Evolutionary conservation across 2,797 vertebrate species (phyloP).

Genomic region (Melanotaenia maccullochi): DNA sequence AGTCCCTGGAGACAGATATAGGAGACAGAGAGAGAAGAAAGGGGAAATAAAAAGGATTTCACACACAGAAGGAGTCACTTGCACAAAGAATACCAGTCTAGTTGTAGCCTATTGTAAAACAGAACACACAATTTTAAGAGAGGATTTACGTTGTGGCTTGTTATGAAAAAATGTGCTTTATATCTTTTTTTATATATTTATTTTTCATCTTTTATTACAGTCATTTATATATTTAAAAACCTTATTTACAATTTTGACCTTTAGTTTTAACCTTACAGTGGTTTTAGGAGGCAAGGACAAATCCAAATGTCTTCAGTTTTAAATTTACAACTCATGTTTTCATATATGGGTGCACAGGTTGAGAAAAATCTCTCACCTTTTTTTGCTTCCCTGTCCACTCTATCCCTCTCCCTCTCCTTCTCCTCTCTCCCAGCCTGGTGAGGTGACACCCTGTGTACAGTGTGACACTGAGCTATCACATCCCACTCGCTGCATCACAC

Average conservation of each 20-base stretch:
- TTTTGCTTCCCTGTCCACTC: constrained; percentile 53
- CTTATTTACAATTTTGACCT: not conserved
- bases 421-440: constrained; percentile 50
- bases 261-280: not conserved
- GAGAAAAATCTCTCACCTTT: constrained; percentile 58
- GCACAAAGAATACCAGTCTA: constrained; percentile 51
- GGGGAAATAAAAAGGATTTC: constrained; percentile 74
- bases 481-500: constrained; percentile 80
- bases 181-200: not conserved
- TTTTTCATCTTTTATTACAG: not conserved
- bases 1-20: constrained; percentile 79
- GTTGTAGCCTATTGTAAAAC: constrained; percentile 19
- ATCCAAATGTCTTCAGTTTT: not conserved
- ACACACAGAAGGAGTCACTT: constrained; percentile 31
- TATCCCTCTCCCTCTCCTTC: constrained; percentile 30
- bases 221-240: not conserved
- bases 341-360: constrained; percentile 18
- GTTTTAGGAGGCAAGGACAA: not conserved
- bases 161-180: not conserved
- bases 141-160: not conserved
- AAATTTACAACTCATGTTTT: constrained; percentile 5
- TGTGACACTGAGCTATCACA: constrained; percentile 78
- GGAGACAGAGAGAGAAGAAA: constrained; percentile 78
- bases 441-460: constrained; percentile 72
- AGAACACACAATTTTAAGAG: constrained; percentile 5